phyloP scores from a whole-genome alignment of 2,888 invertebrate genomes.

The Halictus ligatus region DNA sequence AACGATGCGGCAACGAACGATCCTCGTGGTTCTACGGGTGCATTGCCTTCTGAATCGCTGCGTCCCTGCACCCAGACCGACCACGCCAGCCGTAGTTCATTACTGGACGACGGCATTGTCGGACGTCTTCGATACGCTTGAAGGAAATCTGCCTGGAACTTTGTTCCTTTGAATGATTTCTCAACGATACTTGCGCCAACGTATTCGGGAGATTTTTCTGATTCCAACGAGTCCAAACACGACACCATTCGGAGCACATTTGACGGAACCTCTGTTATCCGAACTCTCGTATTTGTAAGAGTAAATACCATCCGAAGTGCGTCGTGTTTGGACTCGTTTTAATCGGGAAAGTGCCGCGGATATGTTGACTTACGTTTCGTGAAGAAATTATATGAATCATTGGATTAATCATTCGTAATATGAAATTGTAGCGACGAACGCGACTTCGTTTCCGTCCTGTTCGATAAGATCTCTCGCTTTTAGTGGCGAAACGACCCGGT shows the following conservation, averaged over 20 bases:
- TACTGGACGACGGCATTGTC: not conserved
- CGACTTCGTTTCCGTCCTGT: not conserved
- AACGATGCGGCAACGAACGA: constrained; percentile 7
- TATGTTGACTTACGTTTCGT: too few species aligned
- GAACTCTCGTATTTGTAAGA: too few species aligned
- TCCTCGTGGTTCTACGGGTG: not conserved
- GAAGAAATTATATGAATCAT: too few species aligned
- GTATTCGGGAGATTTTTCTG: too few species aligned
- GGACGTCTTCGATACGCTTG: not conserved
- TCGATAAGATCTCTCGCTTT: not conserved
- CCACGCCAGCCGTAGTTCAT: not conserved
- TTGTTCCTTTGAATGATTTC: not conserved
- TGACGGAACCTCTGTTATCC: too few species aligned
- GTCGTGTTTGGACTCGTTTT: too few species aligned
- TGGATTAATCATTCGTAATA: too few species aligned
- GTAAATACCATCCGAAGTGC: too few species aligned
- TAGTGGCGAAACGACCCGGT: not conserved
- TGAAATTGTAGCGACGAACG: not conserved
- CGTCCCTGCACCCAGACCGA: not conserved
- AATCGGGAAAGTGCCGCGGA: too few species aligned
- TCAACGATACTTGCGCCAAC: too few species aligned
- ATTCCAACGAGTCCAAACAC: too few species aligned
- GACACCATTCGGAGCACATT: too few species aligned
- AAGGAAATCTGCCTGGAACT: not conserved
- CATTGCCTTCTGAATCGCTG: not conserved